phyloP scores from a whole-genome alignment of 2,888 invertebrate species.

The Macaria liturata region DNA sequence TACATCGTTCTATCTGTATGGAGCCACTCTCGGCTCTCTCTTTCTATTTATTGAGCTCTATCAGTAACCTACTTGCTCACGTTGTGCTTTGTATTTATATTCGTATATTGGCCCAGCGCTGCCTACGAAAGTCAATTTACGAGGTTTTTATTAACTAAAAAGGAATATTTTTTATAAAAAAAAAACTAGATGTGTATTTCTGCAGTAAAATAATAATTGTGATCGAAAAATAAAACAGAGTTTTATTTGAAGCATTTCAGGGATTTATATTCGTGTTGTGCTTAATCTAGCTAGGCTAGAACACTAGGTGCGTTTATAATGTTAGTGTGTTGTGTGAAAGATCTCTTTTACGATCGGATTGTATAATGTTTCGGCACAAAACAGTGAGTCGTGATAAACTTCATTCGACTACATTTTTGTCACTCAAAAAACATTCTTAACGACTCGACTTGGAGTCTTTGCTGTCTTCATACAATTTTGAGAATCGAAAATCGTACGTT shows the following conservation, averaged over 20 bases:
- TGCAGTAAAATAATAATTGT: conserved; percentile 71
- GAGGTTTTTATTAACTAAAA: conserved; percentile 56
- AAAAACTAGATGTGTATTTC: conserved; percentile 62
- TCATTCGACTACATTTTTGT: too few species aligned
- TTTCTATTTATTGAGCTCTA: conserved; percentile 60
- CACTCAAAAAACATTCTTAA: too few species aligned
- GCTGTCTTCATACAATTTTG: too few species aligned
- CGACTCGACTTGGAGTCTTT: too few species aligned
- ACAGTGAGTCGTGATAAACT: too few species aligned
- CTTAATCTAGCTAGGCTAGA: conserved; percentile 78
- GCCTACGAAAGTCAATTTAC: conserved; percentile 73
- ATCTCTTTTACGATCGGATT: conserved; percentile 54
- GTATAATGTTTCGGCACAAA: conserved; percentile 62
- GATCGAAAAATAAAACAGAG: conserved; percentile 80
- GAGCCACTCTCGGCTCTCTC: conserved; percentile 33
- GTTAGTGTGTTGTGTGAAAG: conserved; percentile 58
- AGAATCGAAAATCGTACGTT: too few species aligned
- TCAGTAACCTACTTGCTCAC: conserved; percentile 71
- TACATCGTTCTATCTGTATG: conserved; percentile 20
- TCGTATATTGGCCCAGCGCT: conserved; percentile 47
- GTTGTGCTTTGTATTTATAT: conserved; percentile 72
- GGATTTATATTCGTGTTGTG: conserved; percentile 74
- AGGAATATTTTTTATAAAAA: conserved; percentile 67
- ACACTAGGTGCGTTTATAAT: conserved; percentile 60
- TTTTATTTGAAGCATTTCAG: conserved; percentile 81